These are phyloP conservation scores for Callimorpha dominula DNA, from an alignment of 2,888 invertebrate species.

Conservation along the genomic window DNA sequence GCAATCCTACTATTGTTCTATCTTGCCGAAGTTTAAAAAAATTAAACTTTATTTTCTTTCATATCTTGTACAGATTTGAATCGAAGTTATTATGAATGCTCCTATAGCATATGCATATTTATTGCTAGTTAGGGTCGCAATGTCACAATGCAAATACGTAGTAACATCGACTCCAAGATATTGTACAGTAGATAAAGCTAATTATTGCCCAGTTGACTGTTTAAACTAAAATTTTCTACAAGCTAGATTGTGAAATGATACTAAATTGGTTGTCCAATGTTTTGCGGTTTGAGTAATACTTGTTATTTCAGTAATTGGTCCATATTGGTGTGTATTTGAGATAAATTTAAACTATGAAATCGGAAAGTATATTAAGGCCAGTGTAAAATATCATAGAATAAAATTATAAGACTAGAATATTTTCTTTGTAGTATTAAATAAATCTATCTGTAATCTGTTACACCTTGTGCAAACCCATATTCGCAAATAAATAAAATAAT, in stretches of 20 bases:
- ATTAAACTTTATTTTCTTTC: not conserved
- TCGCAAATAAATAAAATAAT: too few relatives aligned
- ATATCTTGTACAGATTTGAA: conserved; percentile 4
- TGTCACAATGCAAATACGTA: conserved; percentile 45
- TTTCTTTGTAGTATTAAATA: not conserved
- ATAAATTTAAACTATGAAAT: not conserved
- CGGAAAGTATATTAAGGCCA: not conserved
- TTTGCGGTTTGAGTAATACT: conserved; percentile 16
- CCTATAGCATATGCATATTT: conserved; percentile 14
- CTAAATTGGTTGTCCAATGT: conserved; percentile 20
- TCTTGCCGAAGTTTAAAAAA: not conserved
- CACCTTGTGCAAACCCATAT: too few relatives aligned
- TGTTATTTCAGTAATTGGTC: conserved; percentile 10
- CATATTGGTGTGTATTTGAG: conserved; percentile 2
- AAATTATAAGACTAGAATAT: not conserved
- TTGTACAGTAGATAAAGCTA: conserved; percentile 44
- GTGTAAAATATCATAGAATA: not conserved
- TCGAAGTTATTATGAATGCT: conserved; percentile 16
- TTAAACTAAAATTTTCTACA: conserved; percentile 41
- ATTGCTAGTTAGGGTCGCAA: conserved; percentile 14
- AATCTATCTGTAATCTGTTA: not conserved
- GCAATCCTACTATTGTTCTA: not conserved
- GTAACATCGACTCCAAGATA: conserved; percentile 42
- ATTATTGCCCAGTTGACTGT: conserved; percentile 47
- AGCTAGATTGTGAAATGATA: conserved; percentile 39